These are phyloP conservation scores for Phyto melanocephala DNA, from an alignment of 2,888 invertebrate species.

Conservation along the genomic window DNA sequence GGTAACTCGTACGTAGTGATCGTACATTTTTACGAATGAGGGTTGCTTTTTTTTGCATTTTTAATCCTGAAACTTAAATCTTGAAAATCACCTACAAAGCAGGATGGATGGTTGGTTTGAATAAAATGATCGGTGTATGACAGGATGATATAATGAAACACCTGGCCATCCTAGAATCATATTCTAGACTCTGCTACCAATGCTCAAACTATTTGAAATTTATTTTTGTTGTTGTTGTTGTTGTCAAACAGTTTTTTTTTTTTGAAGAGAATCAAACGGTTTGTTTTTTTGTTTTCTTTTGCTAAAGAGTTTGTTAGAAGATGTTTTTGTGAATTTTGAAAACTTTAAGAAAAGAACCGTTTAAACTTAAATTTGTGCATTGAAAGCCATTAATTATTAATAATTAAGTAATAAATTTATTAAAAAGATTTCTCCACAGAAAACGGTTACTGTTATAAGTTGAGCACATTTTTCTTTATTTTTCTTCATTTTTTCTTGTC, in stretches of 20 bases:
- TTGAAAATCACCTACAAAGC: constrained; percentile 61
- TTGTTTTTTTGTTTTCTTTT: no score
- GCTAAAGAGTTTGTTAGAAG: no score
- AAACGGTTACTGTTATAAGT: neutral
- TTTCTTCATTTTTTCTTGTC: neutral
- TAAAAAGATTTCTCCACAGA: neutral
- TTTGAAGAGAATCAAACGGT: no score
- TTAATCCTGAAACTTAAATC: constrained; percentile 56
- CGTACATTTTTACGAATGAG: constrained; percentile 25
- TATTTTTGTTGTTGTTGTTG: no score
- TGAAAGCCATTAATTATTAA: neutral
- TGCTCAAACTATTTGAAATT: no score
- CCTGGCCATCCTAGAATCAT: constrained; percentile 43
- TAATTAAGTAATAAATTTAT: neutral
- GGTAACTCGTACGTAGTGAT: constrained; percentile 46
- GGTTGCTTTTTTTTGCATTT: constrained; percentile 53
- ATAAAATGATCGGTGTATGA: constrained; percentile 56
- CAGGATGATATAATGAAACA: constrained; percentile 63
- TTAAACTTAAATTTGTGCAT: no score
- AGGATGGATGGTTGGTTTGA: constrained; percentile 44
- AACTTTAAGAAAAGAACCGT: no score
- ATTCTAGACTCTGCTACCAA: neutral
- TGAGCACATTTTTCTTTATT: neutral
- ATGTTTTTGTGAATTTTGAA: no score
- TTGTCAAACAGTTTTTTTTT: neutral